These are phyloP conservation scores for Bruchidius siliquastri DNA, from an alignment of 2,888 invertebrate species.

Conservation along the genomic window DNA sequence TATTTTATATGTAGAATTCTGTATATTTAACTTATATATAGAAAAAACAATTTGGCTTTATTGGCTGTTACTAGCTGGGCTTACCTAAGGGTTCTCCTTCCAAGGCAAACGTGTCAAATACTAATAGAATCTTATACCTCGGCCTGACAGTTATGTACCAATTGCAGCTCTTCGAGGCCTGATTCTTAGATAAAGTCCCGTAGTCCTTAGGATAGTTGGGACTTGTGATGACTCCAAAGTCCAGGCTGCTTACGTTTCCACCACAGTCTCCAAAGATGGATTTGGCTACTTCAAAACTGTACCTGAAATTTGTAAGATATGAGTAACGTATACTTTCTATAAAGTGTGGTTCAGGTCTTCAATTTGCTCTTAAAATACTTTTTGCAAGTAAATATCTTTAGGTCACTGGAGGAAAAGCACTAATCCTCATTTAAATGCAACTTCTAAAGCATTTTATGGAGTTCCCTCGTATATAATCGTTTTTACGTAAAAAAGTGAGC, in stretches of 20 bases:
- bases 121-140: conserved; percentile 82
- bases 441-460: too few species aligned
- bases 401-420: too few species aligned
- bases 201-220: conserved; percentile 91
- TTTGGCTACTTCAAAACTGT: conserved; percentile 84
- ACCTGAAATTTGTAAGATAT: conserved; percentile 40
- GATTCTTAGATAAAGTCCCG: conserved; percentile 71
- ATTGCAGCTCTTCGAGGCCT: conserved; percentile 88
- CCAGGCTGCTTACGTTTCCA: conserved; percentile 79
- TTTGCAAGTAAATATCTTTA: too few species aligned
- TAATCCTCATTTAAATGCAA: too few species aligned
- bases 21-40: too few species aligned
- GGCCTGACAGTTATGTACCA: conserved; percentile 91
- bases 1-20: too few species aligned
- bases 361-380: too few species aligned
- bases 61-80: conserved; percentile 32
- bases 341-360: not conserved
- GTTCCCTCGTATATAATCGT: too few species aligned
- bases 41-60: too few species aligned
- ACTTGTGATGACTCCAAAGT: conserved; percentile 79
- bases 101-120: conserved; percentile 86
- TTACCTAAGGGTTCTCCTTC: conserved; percentile 87
- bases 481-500: too few species aligned
- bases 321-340: not conserved
- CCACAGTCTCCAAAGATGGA: conserved; percentile 91